These are phyloP conservation scores for Falco naumanni DNA, from an alignment of 2,797 vertebrate genomes.

Conservation along the genomic window DNA sequence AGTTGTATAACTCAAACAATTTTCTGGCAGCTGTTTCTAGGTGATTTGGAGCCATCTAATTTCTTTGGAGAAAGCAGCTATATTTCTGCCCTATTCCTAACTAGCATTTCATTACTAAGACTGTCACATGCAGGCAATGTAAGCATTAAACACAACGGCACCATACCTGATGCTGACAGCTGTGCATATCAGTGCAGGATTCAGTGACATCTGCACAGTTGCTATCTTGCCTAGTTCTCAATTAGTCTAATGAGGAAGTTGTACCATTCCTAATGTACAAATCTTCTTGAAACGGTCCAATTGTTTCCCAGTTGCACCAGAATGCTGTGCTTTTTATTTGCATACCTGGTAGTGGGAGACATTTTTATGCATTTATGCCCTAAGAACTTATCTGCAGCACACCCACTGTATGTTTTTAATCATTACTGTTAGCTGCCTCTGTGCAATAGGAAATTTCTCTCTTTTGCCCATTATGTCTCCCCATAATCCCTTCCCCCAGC, in stretches of 20 bases:
- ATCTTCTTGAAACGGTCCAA: neutral
- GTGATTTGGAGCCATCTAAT: conserved; percentile 10
- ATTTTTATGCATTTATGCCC: neutral
- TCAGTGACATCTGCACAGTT: conserved; percentile 22
- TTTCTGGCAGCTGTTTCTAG: neutral
- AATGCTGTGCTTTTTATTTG: neutral
- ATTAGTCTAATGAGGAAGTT: conserved; percentile 28
- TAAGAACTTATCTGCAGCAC: neutral
- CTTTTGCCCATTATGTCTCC: neutral
- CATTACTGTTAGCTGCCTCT: neutral
- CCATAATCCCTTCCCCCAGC: neutral
- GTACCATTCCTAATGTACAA: conserved; percentile 18
- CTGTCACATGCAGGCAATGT: neutral
- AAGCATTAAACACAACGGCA: neutral
- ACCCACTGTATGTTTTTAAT: fast-evolving
- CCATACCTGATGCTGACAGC: conserved; percentile 17
- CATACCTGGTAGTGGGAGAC: neutral
- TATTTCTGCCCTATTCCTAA: neutral
- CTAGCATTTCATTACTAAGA: neutral
- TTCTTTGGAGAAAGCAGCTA: neutral
- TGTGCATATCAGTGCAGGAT: neutral
- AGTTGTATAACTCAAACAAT: neutral
- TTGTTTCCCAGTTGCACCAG: neutral
- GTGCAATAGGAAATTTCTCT: neutral
- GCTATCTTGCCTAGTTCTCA: conserved; percentile 1